phyloP scores from a whole-genome alignment of 1,140 invertebrate genomes.

The Heterodera carotae region DNA sequence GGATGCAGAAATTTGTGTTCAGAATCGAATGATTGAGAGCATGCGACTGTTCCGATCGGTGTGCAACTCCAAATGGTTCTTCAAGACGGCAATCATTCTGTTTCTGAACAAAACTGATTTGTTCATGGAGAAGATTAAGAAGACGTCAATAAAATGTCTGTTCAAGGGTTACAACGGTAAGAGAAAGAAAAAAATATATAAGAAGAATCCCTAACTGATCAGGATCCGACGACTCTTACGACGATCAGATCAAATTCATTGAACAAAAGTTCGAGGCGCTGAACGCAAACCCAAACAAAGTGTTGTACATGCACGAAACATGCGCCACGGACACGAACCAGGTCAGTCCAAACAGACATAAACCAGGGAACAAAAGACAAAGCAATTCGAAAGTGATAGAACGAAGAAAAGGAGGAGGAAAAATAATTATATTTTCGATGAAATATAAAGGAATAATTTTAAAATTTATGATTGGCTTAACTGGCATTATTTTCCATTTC shows the following conservation, averaged over 20 bases:
- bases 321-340: conserved; percentile 35
- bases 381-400: conserved; percentile 59
- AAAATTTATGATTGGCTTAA: too few species aligned
- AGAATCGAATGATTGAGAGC: conserved; percentile 54
- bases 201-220: background rate
- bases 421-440: too few species aligned
- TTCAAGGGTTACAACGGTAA: conserved; percentile 35
- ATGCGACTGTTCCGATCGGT: conserved; percentile 48
- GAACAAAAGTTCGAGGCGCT: conserved; percentile 45
- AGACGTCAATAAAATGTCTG: conserved; percentile 11
- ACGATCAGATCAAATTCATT: conserved; percentile 38
- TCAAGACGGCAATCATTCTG: conserved; percentile 57
- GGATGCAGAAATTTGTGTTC: too few species aligned
- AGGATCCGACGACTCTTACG: conserved; percentile 38
- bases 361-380: background rate
- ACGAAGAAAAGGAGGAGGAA: background rate
- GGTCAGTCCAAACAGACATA: background rate
- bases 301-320: conserved; percentile 50
- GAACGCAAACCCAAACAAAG: conserved; percentile 41
- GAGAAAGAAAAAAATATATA: conserved; percentile 25
- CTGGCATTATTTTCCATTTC: conserved; percentile 68
- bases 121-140: conserved; percentile 57
- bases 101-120: conserved; percentile 63
- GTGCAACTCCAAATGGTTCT: conserved; percentile 43
- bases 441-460: conserved; percentile 3